Percentiles rank a stretch among this genome's conserved stretches.
These are phyloP conservation scores for Epinephelus lanceolatus DNA, from an alignment of 2,113 vertebrate species.

Conservation along the genomic window DNA sequence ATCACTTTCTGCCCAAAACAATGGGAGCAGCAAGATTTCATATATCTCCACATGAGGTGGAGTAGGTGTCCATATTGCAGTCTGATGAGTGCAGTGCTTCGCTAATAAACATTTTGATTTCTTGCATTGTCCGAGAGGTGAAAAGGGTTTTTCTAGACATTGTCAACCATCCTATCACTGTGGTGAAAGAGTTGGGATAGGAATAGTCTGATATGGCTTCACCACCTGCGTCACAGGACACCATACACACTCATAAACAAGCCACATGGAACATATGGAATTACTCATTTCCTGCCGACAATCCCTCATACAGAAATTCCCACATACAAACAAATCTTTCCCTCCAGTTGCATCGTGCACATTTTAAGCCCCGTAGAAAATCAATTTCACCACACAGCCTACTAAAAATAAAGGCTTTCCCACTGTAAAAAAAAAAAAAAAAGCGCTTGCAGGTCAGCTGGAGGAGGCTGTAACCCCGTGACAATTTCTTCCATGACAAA, in stretches of 20 bases:
- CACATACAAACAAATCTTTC: too few species aligned
- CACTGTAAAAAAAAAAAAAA: constrained; percentile 1
- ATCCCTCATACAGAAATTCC: not conserved
- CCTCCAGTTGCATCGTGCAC: too few species aligned
- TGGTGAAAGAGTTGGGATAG: not conserved
- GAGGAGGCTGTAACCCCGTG: not conserved
- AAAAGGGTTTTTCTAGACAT: not conserved
- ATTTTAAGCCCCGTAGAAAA: not conserved
- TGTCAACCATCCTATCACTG: not conserved
- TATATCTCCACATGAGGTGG: not conserved
- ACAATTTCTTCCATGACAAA: constrained; percentile 12
- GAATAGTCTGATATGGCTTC: not conserved
- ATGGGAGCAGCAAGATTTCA: constrained; percentile 4
- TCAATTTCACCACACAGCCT: not conserved
- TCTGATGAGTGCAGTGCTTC: not conserved
- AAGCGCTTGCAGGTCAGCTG: not conserved
- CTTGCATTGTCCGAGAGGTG: not conserved
- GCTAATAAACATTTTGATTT: not conserved
- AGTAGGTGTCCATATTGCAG: not conserved
- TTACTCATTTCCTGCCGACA: not conserved
- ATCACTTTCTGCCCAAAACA: not conserved
- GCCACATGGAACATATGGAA: not conserved
- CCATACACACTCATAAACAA: not conserved
- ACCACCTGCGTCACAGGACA: too few species aligned
- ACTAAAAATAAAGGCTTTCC: constrained; percentile 8